Evolutionary conservation across 2,797 vertebrate genomes (phyloP).

Genomic region (Thaleichthys pacificus): DNA sequence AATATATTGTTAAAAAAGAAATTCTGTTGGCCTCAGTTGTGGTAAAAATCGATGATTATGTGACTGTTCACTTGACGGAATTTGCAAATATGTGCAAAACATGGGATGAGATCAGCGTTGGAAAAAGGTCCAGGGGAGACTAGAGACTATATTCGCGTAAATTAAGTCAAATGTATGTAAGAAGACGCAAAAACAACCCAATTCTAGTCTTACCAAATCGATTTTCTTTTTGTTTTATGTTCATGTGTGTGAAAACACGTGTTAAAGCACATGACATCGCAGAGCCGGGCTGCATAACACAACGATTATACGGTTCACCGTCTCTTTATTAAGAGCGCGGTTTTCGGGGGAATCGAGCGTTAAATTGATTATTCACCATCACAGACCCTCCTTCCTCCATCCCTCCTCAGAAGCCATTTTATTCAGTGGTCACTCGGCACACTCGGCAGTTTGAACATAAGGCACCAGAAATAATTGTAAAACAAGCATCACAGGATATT

Average conservation of each 20-base stretch:
- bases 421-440: background rate
- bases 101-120: background rate
- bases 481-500: background rate
- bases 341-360: background rate
- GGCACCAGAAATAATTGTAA: background rate
- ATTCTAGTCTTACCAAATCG: too few species aligned
- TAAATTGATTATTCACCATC: constrained; percentile 6
- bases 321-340: background rate
- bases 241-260: background rate
- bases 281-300: background rate
- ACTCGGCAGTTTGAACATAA: background rate
- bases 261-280: background rate
- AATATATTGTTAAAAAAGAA: too few species aligned
- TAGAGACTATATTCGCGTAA: too few species aligned
- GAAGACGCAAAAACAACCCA: too few species aligned
- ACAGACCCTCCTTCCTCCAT: constrained; percentile 4
- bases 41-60: background rate
- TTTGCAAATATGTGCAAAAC: background rate
- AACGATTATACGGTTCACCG: too few species aligned
- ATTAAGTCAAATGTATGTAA: too few species aligned
- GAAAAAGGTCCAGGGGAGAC: too few species aligned
- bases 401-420: background rate
- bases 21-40: too few species aligned
- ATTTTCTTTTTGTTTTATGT: too few species aligned
- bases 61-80: background rate